Evolutionary conservation across 2,888 invertebrate genomes (phyloP), one percentile per base, ranked within the genome.

Genomic region (Rhagonycha fulva): DNA sequence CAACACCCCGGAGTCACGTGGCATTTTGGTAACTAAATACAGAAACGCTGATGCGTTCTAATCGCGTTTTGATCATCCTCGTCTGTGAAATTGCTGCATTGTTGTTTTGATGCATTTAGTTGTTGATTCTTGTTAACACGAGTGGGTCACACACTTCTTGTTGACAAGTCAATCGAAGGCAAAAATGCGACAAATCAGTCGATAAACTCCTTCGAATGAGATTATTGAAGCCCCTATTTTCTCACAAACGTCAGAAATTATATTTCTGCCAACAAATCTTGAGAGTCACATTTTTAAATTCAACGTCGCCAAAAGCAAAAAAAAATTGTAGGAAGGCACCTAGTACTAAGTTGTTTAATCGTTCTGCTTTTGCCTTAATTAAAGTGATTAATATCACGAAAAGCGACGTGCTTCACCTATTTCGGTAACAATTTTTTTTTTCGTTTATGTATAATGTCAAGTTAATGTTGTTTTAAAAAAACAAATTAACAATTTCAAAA

Each of bases 1-100:
- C 47, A 72, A 70, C 74, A 72, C 76, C 77, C 77, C 66, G 26
- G 19, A 26, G 30, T 75, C 72, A 80, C 78, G 80, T 81, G 80
- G 81, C 76, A 79, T 60, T 76, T 76, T 74, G 75, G 81, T 82
- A 82, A 81, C 81, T 75, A 81, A 77, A 81, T 80, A 76, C 80
- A 79, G 76, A 79, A 79, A 81, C 75, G 73, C 66, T 76, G 81
- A 80, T 75, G 81, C 80, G 77, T 79, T 72, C 75, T 78, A 78
- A 80, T 80, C 79, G 76, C 68, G 62, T 76, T 76, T 72, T 74
- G 76, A 79, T 77, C 79, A 75, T 71, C 71, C 68, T 67, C 76
- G 66, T 30, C 78, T 76, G 77, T 82, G 79, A 81, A 81, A 80
- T 82, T 80, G 73, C 71, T 79, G 74, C 74, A 76, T 79, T 77